These are phyloP conservation scores for Popillia japonica DNA, from an alignment of 1,140 invertebrate genomes.

Conservation along the genomic window DNA sequence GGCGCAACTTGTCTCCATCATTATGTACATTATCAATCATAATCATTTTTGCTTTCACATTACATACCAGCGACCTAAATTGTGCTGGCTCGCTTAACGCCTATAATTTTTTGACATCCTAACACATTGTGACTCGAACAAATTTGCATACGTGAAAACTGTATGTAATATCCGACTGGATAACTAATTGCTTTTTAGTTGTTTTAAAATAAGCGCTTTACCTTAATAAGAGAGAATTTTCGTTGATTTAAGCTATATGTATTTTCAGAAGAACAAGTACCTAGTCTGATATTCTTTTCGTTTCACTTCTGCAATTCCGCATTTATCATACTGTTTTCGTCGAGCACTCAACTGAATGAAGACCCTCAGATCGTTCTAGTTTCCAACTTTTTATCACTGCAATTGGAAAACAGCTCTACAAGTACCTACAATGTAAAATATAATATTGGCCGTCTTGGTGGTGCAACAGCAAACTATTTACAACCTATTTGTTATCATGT, in stretches of 20 bases:
- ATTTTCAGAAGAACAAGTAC: no score
- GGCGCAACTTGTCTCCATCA: neutral
- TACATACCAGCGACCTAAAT: neutral
- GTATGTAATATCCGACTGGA: neutral
- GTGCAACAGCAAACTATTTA: neutral
- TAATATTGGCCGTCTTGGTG: neutral
- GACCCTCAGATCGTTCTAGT: no score
- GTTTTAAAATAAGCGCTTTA: no score
- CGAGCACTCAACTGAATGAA: no score
- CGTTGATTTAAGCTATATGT: no score
- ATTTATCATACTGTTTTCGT: no score
- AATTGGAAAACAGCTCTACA: no score
- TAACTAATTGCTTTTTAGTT: slow-evolving; percentile 16
- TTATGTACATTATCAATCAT: slow-evolving; percentile 1
- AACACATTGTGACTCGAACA: neutral
- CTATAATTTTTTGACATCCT: neutral
- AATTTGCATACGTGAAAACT: neutral
- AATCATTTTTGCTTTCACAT: neutral
- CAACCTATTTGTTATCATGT: neutral
- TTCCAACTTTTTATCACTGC: no score
- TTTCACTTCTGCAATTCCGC: no score
- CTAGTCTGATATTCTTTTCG: no score
- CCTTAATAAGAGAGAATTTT: no score
- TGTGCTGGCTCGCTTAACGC: neutral
- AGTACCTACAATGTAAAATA: neutral